Base-by-base conservation (phyloP, 2,888 invertebrate genomes). In the Pinctada fucata region DNA sequence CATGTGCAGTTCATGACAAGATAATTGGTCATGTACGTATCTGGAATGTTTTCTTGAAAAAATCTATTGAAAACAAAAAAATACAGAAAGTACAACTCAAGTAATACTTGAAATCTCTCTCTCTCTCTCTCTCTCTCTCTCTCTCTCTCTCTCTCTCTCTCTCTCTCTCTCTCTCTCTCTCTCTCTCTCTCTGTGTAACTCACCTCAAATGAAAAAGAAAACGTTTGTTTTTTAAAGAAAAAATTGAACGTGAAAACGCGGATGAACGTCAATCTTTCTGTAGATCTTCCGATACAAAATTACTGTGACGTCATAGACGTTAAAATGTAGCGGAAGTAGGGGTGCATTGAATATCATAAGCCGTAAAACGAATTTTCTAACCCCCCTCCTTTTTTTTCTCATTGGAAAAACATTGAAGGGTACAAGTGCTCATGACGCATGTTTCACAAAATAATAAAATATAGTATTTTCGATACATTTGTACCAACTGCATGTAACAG, bases 161-260 rank as follows among this genome's bases (percentile, higher is more conserved):
- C 48, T 70, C 70, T 70, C 51, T 70, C 70, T 71, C 71, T 4
- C 10, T 71, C 71, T 66, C 66, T 50, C 70, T 47, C 48, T 70
- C 70, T 70, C 51, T 70, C 70, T 71, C 71, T 4, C 10, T 71
- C 6, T 50, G 51, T 70, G 3, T 48, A 31, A 67, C 16, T 67
- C 31, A 47, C 68, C 68, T 69, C 13, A 31, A 31, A 31, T 31
- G 31, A 31, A 31, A 31, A 31, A 31, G 31, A 31, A 31, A 31
- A 31, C 31, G 47, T 68, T 58, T 58, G 8, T 8, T 13, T 58
- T 58, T 58, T 1, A 10, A 58, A 8, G 58, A 10, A 58, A 58
- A 58, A 58, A 58, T 1, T 8, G 13, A 58, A 13, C 8, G 1
- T 58, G 10, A 13, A 58, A 58, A 58, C 58, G 58, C 58, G 58